Conservation (phyloP, 2,113 vertebrate species). For the Atractosteus spatula region DNA sequence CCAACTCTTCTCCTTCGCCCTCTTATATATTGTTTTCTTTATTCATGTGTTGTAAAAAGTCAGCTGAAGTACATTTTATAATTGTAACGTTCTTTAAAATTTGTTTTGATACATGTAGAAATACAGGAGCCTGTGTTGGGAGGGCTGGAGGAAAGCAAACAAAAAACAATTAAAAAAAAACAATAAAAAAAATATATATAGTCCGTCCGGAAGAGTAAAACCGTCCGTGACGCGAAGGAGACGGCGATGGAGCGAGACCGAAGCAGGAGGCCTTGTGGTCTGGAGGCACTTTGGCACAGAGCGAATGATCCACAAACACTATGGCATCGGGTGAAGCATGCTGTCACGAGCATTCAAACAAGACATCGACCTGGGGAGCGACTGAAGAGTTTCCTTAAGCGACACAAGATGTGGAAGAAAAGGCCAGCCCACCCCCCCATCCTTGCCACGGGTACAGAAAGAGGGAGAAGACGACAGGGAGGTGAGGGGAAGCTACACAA, state of each 20-base stretch:
- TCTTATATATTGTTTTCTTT: neutral
- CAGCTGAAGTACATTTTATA: neutral
- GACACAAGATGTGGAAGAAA: conserved; percentile 42
- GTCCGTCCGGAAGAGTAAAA: conserved; percentile 19
- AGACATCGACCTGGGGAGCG: neutral
- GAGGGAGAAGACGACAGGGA: conserved; percentile 43
- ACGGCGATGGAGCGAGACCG: conserved; percentile 63
- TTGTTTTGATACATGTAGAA: conserved; percentile 18
- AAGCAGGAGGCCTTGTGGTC: conserved; percentile 61
- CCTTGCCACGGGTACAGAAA: conserved; percentile 43
- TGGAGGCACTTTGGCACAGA: conserved; percentile 64
- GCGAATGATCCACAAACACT: conserved; percentile 51
- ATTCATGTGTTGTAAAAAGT: neutral
- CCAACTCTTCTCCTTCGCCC: conserved; percentile 21
- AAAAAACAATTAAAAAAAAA: conserved; percentile 32
- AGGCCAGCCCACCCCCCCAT: conserved; percentile 58
- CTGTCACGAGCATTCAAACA: neutral
- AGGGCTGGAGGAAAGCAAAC: conserved; percentile 25
- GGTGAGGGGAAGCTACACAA: conserved; percentile 52
- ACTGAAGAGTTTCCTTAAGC: conserved; percentile 44
- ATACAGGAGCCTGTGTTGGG: conserved; percentile 15
- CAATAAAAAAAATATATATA: conserved; percentile 14
- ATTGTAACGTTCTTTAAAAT: conserved; percentile 16
- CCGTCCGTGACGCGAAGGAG: conserved; percentile 41
- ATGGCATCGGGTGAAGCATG: conserved; percentile 25